Evolutionary conservation across 1,140 invertebrate genomes (phyloP).

Genomic region (Polypedilum pembai): DNA sequence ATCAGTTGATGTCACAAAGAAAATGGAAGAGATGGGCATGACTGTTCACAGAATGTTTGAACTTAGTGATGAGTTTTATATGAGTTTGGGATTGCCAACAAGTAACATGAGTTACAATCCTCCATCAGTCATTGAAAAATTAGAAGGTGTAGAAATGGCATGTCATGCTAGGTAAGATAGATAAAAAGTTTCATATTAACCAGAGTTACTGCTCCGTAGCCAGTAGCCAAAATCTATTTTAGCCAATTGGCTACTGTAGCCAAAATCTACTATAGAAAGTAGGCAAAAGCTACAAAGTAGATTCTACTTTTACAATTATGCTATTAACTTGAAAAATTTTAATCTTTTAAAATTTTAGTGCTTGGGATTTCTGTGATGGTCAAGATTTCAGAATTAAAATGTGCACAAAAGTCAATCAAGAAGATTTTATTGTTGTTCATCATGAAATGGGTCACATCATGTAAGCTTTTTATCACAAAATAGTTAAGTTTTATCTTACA

Average conservation of each 20-base stretch:
- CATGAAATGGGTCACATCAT: constrained; percentile 75
- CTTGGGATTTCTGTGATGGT: constrained; percentile 30
- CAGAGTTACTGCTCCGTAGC: too few relatives aligned
- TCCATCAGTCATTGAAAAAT: constrained; percentile 44
- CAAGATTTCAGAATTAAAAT: constrained; percentile 62
- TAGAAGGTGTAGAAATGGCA: constrained; percentile 51
- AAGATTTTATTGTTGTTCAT: constrained; percentile 62
- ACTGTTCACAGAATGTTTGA: constrained; percentile 63
- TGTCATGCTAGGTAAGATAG: constrained; percentile 57
- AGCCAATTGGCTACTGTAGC: too few relatives aligned
- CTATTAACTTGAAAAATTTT: too few relatives aligned
- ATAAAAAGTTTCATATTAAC: too few relatives aligned
- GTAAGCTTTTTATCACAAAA: too few relatives aligned
- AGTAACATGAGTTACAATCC: constrained; percentile 29
- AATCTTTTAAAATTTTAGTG: not conserved
- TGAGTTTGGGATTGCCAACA: constrained; percentile 30
- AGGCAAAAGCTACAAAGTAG: too few relatives aligned
- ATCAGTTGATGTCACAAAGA: constrained; percentile 30
- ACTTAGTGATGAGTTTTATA: constrained; percentile 73
- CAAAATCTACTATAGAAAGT: too few relatives aligned
- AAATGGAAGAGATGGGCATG: constrained; percentile 46
- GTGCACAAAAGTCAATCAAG: constrained; percentile 61
- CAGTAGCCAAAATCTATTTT: too few relatives aligned
- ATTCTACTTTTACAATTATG: too few relatives aligned
- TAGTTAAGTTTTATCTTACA: too few relatives aligned